Percentiles rank a stretch among this genome's conserved stretches.
These are phyloP conservation scores for Cheilosia impressa DNA, from an alignment of 2,888 invertebrate genomes.

Conservation along the genomic window DNA sequence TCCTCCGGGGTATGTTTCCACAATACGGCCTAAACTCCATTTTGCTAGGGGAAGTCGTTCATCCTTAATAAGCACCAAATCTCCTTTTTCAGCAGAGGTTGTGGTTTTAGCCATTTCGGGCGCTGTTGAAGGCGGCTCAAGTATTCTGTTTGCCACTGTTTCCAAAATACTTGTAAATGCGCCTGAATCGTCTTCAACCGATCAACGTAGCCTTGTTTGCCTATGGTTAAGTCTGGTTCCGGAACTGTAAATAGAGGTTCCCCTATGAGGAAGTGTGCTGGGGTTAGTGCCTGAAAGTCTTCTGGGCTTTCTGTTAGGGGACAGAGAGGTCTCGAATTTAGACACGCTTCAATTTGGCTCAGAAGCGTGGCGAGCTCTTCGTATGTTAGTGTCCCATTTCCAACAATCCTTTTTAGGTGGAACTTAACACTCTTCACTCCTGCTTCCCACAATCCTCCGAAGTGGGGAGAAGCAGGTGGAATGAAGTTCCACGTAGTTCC, in stretches of 20 bases:
- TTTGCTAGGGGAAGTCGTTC: background rate
- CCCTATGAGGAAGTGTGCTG: background rate
- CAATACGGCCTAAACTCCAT: background rate
- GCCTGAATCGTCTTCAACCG: background rate
- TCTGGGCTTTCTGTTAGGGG: slow-evolving; percentile 69
- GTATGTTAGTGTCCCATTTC: background rate
- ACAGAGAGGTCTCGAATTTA: slow-evolving; percentile 63
- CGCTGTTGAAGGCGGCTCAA: background rate
- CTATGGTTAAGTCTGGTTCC: background rate
- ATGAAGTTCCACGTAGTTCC: slow-evolving; percentile 78
- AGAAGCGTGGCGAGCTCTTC: slow-evolving; percentile 45
- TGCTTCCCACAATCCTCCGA: slow-evolving; percentile 52
- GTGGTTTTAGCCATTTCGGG: too few species aligned
- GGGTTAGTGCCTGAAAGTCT: slow-evolving; percentile 57
- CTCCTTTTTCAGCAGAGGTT: too few species aligned
- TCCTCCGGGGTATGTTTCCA: background rate
- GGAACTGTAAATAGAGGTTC: background rate
- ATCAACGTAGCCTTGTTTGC: background rate
- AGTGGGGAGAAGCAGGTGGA: slow-evolving; percentile 45
- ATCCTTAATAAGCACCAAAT: background rate
- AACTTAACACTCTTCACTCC: slow-evolving; percentile 38
- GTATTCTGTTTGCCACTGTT: slow-evolving; percentile 1
- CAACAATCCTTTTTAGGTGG: slow-evolving; percentile 26
- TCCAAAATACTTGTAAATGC: background rate
- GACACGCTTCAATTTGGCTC: slow-evolving; percentile 73